A percentile compares a stretch with the other conserved stretches of the same genome.
These are phyloP conservation scores for Galbula dea DNA, from an alignment of 2,113 vertebrate species.

Conservation along the genomic window DNA sequence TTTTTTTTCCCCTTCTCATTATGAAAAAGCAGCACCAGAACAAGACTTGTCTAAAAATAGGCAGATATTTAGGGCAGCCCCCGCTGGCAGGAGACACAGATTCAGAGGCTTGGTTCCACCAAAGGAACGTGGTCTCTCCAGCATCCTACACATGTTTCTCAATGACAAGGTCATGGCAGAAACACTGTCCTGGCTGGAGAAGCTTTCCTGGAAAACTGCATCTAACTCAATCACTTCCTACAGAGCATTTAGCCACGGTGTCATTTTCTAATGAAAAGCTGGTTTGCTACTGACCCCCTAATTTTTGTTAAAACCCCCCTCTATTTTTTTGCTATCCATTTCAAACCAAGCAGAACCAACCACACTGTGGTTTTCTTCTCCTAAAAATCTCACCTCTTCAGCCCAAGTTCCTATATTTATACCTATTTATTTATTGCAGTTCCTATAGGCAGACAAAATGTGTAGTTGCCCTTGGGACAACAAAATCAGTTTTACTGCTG, in stretches of 20 bases:
- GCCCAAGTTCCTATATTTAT: no score
- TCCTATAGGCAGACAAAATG: not conserved
- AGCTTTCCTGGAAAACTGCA: not conserved
- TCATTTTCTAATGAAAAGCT: not conserved
- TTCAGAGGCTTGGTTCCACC: not conserved
- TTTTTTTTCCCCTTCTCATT: no score
- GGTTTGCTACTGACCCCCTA: not conserved
- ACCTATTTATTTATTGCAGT: not conserved
- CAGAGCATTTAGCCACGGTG: not conserved
- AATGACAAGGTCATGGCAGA: not conserved
- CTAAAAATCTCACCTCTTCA: not conserved
- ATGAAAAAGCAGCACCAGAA: constrained; percentile 42
- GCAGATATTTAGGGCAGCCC: constrained; percentile 48
- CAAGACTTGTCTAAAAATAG: constrained; percentile 34
- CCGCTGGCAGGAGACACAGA: not conserved
- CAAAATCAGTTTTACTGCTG: not conserved
- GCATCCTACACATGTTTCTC: not conserved
- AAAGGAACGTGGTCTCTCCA: not conserved
- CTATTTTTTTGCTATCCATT: not conserved
- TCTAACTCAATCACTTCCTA: not conserved
- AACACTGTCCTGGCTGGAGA: not conserved
- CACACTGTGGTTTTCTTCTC: not conserved
- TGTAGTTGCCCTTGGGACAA: not conserved
- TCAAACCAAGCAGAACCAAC: not conserved
- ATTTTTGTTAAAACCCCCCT: not conserved